Evolutionary conservation across 2,888 invertebrate genomes (phyloP), one percentile per base, ranked within the genome.

Genomic region (Teinopalpus imperialis): DNA sequence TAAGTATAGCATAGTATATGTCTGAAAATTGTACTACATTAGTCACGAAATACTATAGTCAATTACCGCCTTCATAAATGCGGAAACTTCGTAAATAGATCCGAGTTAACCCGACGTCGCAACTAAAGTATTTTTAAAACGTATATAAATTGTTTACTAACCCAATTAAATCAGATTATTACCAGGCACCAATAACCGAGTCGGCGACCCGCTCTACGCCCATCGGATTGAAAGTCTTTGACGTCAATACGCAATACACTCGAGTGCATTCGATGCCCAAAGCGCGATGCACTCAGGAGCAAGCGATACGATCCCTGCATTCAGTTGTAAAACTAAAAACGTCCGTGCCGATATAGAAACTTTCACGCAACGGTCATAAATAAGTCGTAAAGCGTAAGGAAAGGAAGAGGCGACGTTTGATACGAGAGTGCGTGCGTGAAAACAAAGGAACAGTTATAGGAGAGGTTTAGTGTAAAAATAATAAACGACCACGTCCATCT

Each of bases 341-440:
- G 26, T 26, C 10, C 12, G 26, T 10, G 24, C 30, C 41, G 46
- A 46, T 46, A 14, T 43, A 36, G 36, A 41, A 24, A 46, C 46
- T 46, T 46, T 46, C 46, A 46, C 35, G 35, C 35, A 30, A 35
- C 24, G 8, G 1, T 41, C 46, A 24, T 46, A 46, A 46, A 46
- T 46, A 13, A 14, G 24, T 7, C 34, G 27, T 45, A 34, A 39
- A 39, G 14, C 20, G 18, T 18, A 3, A 5, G 9, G 43, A 7
- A 43, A 36, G 27, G 10, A 23, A n/a, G 29, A 13, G 10, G 10
- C 41, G 23, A n/a, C 4, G 8, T n/a, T n/a, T 41, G 14, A 13
- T 31, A 23, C 2, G 24, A 14, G 3, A 12, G 24, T 3, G 13
- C 6, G 27, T 27, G 12, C 6, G 6, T 12, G 10, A 27, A 27